Evolutionary conservation across 1,140 invertebrate species (phyloP), one percentile per base, ranked within the genome.

Genomic region (Trichonephila inaurata): DNA sequence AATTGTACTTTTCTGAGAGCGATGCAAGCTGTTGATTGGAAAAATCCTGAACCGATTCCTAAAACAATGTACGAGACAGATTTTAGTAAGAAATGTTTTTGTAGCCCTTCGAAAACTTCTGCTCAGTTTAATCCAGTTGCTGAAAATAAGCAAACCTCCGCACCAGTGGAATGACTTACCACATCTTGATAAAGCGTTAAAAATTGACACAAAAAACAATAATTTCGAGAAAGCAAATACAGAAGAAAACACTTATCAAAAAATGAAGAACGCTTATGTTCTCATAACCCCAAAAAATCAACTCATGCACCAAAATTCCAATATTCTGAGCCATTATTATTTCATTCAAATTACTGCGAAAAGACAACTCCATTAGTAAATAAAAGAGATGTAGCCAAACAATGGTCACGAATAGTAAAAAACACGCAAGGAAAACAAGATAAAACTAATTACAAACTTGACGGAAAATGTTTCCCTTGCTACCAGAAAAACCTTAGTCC

Each of bases 21-120:
- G 18, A 77, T 77, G 72, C 72, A 77, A 40, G 72, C 72, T 77
- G 72, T 77, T 6, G 72, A 77, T 28, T 77, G 72, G 72, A 19
- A 77, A 10, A 77, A 40, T 77, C 72, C 72, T 19, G 28, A 40
- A 5, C 72, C 72, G 4, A 77, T 77, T 7, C 33, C 72, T 5
- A 77, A 77, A 77, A 77, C 72, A 0, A 77, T 77, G 14, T 77
- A 77, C 16, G 72, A 77, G 16, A 19, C 72, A 5, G 72, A 77
- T 77, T 77, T 40, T 4, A 6, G 7, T 2, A 5, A 12, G 2
- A 77, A 77, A 16, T 77, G 28, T 7, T 18, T 28, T 16, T 2
- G 33, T 33, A 69, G n/a, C 24, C 24, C 24, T 40, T 6, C 72
- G 7, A 33, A 2, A 40, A 33, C 16, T 77, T 6, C 28, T 18